Evolutionary conservation across 2,888 invertebrate genomes (phyloP).

Genomic region (Tethea ocularis): DNA sequence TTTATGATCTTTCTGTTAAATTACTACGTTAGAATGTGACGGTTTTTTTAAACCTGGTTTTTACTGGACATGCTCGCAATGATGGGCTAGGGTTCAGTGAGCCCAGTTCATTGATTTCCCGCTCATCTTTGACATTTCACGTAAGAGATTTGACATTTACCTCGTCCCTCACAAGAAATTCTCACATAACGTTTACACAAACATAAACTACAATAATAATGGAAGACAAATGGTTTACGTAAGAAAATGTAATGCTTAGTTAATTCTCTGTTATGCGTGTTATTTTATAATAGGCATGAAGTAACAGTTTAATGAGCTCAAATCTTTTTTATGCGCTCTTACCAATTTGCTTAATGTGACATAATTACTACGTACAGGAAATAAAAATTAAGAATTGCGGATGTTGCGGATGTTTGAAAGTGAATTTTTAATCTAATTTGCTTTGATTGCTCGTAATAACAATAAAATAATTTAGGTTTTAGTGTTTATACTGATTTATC

Average conservation of each 20-base stretch:
- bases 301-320: constrained; percentile 1
- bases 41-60: too few species aligned
- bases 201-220: not conserved
- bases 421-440: not conserved
- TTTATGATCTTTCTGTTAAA: too few species aligned
- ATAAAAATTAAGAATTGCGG: not conserved
- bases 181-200: not conserved
- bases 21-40: too few species aligned
- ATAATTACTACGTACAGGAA: constrained; percentile 1
- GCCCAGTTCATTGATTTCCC: not conserved
- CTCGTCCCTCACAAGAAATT: not conserved
- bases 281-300: constrained; percentile 2
- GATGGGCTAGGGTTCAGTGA: not conserved
- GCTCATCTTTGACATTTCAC: constrained; percentile 40
- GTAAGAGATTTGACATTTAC: constrained; percentile 10
- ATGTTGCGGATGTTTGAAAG: not conserved
- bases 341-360: constrained; percentile 1
- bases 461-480: not conserved
- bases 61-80: too few species aligned
- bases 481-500: too few species aligned
- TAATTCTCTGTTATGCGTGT: not conserved
- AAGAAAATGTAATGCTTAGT: not conserved
- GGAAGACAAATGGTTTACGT: not conserved
- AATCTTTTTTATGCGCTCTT: not conserved
- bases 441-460: constrained; percentile 3